Evolutionary conservation across 2,888 invertebrate genomes (phyloP), one percentile per base, ranked within the genome.

Genomic region (Miltochrista miniata): DNA sequence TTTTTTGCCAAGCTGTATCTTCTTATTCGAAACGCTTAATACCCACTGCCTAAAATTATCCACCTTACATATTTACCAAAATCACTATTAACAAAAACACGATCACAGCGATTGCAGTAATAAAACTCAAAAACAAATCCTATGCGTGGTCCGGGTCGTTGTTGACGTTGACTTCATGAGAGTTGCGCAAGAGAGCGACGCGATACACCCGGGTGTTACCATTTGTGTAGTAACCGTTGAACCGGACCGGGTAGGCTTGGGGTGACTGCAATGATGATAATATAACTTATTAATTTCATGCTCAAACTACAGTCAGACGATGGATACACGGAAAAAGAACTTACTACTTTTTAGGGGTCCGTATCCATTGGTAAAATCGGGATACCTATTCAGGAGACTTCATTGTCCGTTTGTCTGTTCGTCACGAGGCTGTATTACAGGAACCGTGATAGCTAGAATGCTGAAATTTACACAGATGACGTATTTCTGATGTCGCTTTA

Each of bases 211-310:
- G 63, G 1, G 81, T 82, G 14, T 87, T 75, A 68, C 59, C 77
- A 75, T 89, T 88, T 39, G 81, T 76, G 70, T 87, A 87, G 68
- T 78, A 84, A 0, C 85, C 82, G 56, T 87, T 87, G 10, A 18
- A 34, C 1, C 18, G 7, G 24, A 18, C n/a, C n/a, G 38, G 38
- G 1, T 5, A 14, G 14, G 13, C 36, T 9, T 5, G 9, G 10
- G 1, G 2, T 15, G 11, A 4, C 36, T 36, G 36, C 0, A 36
- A 36, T 15, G 9, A 36, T 1, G 14, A 36, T 14, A 5, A 8
- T 10, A 36, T 14, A 5, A 8, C 10, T 36, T 10, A 10, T 2
- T 9, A n/a, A n/a, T n/a, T n/a, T n/a, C n/a, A n/a, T n/a, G n/a
- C n/a, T n/a, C n/a, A n/a, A n/a, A n/a, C n/a, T n/a, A n/a, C n/a